Percentiles rank a stretch among this genome's conserved stretches.
These are phyloP conservation scores for Chromobotia macracanthus DNA, from an alignment of 2,797 vertebrate genomes.

Conservation along the genomic window DNA sequence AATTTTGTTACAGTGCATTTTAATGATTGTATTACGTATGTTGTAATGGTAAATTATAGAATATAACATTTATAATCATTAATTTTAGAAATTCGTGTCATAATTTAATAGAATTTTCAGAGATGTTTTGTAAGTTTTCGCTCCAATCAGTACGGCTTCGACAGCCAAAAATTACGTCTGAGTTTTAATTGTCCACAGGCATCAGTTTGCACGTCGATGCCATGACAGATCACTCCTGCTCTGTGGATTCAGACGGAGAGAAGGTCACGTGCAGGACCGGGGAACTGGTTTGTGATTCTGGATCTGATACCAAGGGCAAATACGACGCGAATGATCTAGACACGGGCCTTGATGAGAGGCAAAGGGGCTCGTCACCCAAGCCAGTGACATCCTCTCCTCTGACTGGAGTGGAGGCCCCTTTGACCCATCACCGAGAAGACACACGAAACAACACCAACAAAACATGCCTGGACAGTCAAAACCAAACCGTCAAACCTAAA, in stretches of 20 bases:
- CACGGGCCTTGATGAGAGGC: constrained; percentile 67
- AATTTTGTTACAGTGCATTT: neutral
- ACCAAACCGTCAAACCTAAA: constrained; percentile 88
- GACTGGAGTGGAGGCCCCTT: constrained; percentile 85
- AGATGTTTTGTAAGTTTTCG: neutral
- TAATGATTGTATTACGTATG: neutral
- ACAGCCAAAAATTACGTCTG: neutral
- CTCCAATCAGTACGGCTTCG: neutral
- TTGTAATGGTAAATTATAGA: neutral
- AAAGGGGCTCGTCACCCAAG: constrained; percentile 77
- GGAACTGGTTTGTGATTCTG: constrained; percentile 82
- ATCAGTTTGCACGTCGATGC: constrained; percentile 96
- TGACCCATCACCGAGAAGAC: constrained; percentile 82
- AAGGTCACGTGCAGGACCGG: constrained; percentile 82
- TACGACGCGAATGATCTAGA: constrained; percentile 78
- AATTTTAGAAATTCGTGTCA: neutral
- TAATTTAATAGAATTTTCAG: neutral
- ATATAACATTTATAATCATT: too few species aligned
- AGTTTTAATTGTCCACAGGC: constrained; percentile 71
- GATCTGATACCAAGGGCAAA: constrained; percentile 83
- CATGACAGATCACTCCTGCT: constrained; percentile 94
- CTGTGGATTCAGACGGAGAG: constrained; percentile 92
- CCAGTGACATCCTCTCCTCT: constrained; percentile 88
- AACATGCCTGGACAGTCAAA: constrained; percentile 77
- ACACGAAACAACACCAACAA: constrained; percentile 66